Base-by-base conservation (phyloP, 1,140 invertebrate species). In the Zaprionus vittiger region DNA sequence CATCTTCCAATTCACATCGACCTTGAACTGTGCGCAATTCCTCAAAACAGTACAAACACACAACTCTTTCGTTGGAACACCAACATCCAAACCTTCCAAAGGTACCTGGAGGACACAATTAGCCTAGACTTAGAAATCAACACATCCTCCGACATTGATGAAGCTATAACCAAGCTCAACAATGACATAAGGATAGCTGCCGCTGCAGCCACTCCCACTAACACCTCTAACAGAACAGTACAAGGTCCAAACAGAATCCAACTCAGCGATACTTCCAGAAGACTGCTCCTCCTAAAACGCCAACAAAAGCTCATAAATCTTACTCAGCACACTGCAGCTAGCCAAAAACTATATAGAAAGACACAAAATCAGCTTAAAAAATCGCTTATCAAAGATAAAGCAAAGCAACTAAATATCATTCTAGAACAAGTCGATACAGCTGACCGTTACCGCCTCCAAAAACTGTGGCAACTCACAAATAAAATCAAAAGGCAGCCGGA, bases 381-480 rank as follows among this genome's bases (percentile, higher is more conserved):
- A 12, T 14, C 38, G 11, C 12, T 72, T 11, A 5, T 5, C 0
- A 26, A 20, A 1, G 22, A 2, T 0, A 72, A 66, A 5, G 20
- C 37, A 1, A 49, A n/a, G 0, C 4, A 7, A 0, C 12, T 44
- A 1, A 57, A 65, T 5, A 12, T 59, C 1, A 4, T 57, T 5
- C 9, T 64, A 2, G 37, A 38, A 5, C n/a, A 49, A 4, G 26
- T 67, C 0, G 71, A 73, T 11, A 15, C 56, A 0, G 2, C 38
- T 0, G 63, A 66, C 12, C 20, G 44, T 0, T 73, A 67, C 15
- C 59, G 22, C 1, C 26, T 67, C 17, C 41, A 59, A 14, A 73
- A 73, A 11, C 34, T 73, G 1, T 73, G 71, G 71, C 12, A 14
- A 2, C 0, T 60, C 2, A 73, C 63, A 6, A 60, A 60, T 1